These are phyloP conservation scores for Drosophila takahashii DNA, from an alignment of 1,140 invertebrate species.

Conservation along the genomic window DNA sequence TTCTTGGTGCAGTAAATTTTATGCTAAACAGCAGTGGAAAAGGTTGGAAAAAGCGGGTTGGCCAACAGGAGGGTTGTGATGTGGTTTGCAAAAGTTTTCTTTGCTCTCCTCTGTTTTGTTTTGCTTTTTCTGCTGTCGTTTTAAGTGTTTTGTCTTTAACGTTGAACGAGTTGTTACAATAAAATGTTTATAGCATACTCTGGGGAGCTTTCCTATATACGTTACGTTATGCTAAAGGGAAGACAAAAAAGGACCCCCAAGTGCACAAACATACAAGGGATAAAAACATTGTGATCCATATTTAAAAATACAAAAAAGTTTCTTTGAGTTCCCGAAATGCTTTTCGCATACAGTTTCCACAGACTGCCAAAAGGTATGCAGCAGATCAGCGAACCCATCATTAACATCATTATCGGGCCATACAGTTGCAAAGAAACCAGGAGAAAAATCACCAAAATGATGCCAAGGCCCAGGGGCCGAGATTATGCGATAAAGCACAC, in stretches of 20 bases:
- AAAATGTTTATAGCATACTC: constrained; percentile 77
- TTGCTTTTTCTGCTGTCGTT: constrained; percentile 11
- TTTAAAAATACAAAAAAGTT: constrained; percentile 24
- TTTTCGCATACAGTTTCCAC: constrained; percentile 17
- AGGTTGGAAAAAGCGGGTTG: constrained; percentile 7
- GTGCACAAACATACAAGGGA: constrained; percentile 19
- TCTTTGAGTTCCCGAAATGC: constrained; percentile 9
- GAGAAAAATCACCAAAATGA: constrained; percentile 45
- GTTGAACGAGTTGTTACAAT: constrained; percentile 76
- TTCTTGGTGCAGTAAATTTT: constrained; percentile 79
- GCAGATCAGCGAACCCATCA: constrained; percentile 48
- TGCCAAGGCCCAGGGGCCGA: constrained; percentile 46
- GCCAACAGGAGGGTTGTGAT: constrained; percentile 5
- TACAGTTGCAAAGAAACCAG: constrained; percentile 12
- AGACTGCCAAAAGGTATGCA: constrained; percentile 34
- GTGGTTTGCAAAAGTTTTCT: constrained; percentile 12
- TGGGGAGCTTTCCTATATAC: constrained; percentile 12
- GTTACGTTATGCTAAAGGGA: constrained; percentile 2
- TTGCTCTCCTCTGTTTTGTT: constrained; percentile 2
- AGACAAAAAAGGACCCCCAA: constrained; percentile 25
- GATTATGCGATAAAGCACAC: constrained; percentile 67
- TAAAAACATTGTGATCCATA: neutral
- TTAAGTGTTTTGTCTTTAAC: constrained; percentile 56
- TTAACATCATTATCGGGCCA: constrained; percentile 66
- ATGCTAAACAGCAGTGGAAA: constrained; percentile 65